phyloP scores from a whole-genome alignment of 1,140 invertebrate genomes.

The Lethrus apterus region DNA sequence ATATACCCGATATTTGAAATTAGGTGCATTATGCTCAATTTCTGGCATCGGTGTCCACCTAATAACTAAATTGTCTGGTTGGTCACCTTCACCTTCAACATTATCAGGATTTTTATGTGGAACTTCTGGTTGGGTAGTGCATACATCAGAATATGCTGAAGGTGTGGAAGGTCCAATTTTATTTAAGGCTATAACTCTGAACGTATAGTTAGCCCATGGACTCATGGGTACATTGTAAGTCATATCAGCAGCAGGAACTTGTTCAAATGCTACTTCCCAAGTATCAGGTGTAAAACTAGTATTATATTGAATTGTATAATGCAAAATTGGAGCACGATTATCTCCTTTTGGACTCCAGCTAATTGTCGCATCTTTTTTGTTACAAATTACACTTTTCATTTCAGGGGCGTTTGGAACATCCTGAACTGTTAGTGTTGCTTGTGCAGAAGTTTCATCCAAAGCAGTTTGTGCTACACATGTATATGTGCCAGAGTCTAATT shows the following conservation, averaged over 20 bases:
- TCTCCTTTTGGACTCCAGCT: slow-evolving; percentile 85
- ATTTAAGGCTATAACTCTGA: slow-evolving; percentile 88
- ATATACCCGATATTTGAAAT: slow-evolving; percentile 85
- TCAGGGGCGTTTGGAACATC: slow-evolving; percentile 88
- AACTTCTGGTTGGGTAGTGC: slow-evolving; percentile 79
- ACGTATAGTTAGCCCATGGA: slow-evolving; percentile 95
- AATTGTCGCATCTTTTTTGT: slow-evolving; percentile 62
- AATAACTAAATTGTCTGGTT: slow-evolving; percentile 86
- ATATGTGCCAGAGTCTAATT: slow-evolving; percentile 90
- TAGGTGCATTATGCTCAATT: slow-evolving; percentile 92
- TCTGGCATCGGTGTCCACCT: slow-evolving; percentile 93
- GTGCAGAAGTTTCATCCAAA: slow-evolving; percentile 74
- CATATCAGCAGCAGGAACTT: slow-evolving; percentile 72
- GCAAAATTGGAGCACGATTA: slow-evolving; percentile 88
- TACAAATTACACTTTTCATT: slow-evolving; percentile 59
- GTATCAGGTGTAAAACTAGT: slow-evolving; percentile 89
- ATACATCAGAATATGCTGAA: slow-evolving; percentile 71
- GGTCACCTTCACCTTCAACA: slow-evolving; percentile 81
- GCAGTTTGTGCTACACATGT: slow-evolving; percentile 91
- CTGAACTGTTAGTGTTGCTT: slow-evolving; percentile 88
- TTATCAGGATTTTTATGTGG: slow-evolving; percentile 94
- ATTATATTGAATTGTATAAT: slow-evolving; percentile 89
- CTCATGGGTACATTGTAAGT: slow-evolving; percentile 67
- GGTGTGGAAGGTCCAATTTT: slow-evolving; percentile 86
- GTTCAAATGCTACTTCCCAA: slow-evolving; percentile 74